phyloP scores from a whole-genome alignment of 64 coral and sea anemone genomes.

The Pocillopora damicornis region DNA sequence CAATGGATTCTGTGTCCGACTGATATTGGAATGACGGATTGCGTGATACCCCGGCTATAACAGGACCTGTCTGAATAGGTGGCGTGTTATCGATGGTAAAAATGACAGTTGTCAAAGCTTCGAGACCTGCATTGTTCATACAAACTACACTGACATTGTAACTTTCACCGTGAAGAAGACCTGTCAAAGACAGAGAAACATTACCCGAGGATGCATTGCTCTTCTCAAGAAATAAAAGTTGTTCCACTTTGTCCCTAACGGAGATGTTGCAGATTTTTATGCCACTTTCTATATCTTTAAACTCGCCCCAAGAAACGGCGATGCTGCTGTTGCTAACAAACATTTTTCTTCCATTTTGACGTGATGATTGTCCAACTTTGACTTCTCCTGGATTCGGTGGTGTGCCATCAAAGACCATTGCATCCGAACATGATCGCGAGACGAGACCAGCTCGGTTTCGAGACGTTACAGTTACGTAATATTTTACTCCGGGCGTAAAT shows the following conservation, averaged over 20 bases:
- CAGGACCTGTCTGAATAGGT: conserved; percentile 12
- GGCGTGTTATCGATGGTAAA: conserved; percentile 51
- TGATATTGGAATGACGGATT: conserved; percentile 35
- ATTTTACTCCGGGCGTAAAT: conserved; percentile 52
- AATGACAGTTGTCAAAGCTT: neutral
- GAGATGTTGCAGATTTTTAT: conserved; percentile 39
- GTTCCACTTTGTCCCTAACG: neutral
- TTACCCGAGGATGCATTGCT: neutral
- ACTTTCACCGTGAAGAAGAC: neutral
- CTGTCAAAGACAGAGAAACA: neutral
- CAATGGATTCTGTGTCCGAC: conserved; percentile 16
- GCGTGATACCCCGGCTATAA: conserved; percentile 22
- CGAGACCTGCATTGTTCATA: conserved; percentile 49
- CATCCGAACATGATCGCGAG: conserved; percentile 81
- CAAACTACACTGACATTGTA: conserved; percentile 45
- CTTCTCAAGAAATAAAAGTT: neutral
- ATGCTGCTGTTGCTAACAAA: conserved; percentile 10
- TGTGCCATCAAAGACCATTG: conserved; percentile 73
- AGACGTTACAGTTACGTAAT: conserved; percentile 73
- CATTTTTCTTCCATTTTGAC: neutral
- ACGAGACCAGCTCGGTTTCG: conserved; percentile 70
- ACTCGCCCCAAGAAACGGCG: conserved; percentile 39
- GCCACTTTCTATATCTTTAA: conserved; percentile 45
- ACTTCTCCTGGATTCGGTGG: conserved; percentile 60
- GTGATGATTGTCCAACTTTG: conserved; percentile 29